Conservation (phyloP, 1,140 invertebrate species). For the Rhopalosiphum padi region DNA sequence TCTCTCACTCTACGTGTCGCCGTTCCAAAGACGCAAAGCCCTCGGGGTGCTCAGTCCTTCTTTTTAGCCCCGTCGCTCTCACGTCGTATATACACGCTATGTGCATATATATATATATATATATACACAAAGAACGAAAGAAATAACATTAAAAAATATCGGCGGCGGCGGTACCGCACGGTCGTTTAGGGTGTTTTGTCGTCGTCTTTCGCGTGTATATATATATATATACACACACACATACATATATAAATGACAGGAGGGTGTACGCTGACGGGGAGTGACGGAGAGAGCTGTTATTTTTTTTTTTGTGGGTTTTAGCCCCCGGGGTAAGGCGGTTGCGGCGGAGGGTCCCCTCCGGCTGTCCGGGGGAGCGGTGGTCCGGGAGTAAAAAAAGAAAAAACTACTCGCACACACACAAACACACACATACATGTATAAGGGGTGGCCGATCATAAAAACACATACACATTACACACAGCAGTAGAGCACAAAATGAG, state of each 20-base stretch:
- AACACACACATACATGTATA: neutral
- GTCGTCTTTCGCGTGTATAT: slow-evolving; percentile 14
- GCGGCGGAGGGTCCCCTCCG: neutral
- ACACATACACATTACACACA: slow-evolving; percentile 54
- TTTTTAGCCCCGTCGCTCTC: slow-evolving; percentile 28
- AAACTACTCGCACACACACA: slow-evolving; percentile 21
- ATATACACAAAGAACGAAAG: slow-evolving; percentile 33
- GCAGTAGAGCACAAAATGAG: slow-evolving; percentile 51
- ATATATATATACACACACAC: neutral
- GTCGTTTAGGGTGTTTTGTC: slow-evolving; percentile 57
- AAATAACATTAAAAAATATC: slow-evolving; percentile 56
- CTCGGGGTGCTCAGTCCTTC: slow-evolving; percentile 13
- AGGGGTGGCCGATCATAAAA: slow-evolving; percentile 55
- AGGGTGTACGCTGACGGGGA: neutral
- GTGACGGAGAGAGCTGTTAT: neutral
- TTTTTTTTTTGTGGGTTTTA: slow-evolving; percentile 48
- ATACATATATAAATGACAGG: slow-evolving; percentile 12
- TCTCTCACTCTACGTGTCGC: neutral
- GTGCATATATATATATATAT: neutral
- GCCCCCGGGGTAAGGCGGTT: slow-evolving; percentile 23
- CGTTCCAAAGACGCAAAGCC: slow-evolving; percentile 19
- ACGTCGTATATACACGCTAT: neutral
- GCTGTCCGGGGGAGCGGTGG: neutral
- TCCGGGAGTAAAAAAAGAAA: slow-evolving; percentile 47
- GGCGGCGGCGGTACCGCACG: slow-evolving; percentile 16